A percentile compares a stretch with the other conserved stretches of the same genome.
phyloP scores from a whole-genome alignment of 2,113 vertebrate genomes.

The Amazona guildingii region DNA sequence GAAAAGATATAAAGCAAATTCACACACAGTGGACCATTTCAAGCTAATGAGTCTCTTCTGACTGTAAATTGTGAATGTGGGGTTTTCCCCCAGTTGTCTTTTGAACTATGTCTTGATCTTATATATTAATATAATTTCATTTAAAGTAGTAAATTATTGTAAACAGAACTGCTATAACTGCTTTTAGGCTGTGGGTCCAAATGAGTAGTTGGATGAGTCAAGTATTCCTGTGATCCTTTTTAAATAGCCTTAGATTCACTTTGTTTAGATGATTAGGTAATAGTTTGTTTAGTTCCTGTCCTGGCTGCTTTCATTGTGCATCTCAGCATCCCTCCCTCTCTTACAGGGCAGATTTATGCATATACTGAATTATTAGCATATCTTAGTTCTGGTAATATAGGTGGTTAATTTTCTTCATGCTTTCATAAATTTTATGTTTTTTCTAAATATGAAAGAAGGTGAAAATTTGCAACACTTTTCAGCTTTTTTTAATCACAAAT shows the following conservation, averaged over 20 bases:
- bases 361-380: neutral
- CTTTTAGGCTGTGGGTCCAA: neutral
- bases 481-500: neutral
- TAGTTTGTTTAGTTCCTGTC: neutral
- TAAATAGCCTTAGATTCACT: neutral
- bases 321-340: neutral
- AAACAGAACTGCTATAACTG: neutral
- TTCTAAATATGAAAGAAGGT: neutral
- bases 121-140: neutral
- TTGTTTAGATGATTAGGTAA: neutral
- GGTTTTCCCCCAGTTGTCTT: neutral
- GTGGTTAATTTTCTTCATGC: neutral
- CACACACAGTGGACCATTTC: neutral
- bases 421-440: neutral
- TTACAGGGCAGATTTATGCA: neutral
- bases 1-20: neutral
- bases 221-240: neutral
- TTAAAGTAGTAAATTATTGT: neutral
- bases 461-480: neutral
- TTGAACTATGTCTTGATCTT: neutral
- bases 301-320: neutral
- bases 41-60: neutral
- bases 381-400: neutral
- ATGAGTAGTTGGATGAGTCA: neutral
- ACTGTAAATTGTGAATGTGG: neutral